These are phyloP conservation scores for Sorex araneus DNA, from an alignment of 2,113 vertebrate species.

Conservation along the genomic window DNA sequence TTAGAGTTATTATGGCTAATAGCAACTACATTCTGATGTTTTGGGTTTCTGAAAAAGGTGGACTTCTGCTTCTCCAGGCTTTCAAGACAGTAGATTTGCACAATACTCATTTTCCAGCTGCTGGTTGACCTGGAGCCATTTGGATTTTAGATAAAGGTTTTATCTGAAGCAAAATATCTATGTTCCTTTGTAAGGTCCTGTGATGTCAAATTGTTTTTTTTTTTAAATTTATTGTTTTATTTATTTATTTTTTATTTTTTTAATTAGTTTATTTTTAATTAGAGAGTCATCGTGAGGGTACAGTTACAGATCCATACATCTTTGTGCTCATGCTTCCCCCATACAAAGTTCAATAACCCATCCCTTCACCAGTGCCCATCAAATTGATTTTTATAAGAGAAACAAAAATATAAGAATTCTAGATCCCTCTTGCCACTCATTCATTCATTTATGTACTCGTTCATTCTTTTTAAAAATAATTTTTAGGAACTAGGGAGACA, in stretches of 20 bases:
- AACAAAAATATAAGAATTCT: background rate
- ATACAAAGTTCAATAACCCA: too few species aligned
- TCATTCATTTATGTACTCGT: background rate
- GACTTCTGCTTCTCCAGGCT: background rate
- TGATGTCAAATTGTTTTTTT: conserved; percentile 16
- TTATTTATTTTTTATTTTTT: too few species aligned
- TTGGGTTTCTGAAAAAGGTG: background rate
- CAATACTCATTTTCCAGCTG: background rate
- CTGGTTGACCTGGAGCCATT: background rate
- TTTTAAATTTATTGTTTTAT: too few species aligned
- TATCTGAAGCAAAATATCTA: conserved; percentile 11
- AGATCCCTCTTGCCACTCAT: background rate
- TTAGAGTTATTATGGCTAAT: background rate
- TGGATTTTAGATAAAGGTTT: conserved; percentile 37
- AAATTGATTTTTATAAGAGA: conserved; percentile 46
- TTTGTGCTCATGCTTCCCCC: too few species aligned
- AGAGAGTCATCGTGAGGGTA: too few species aligned
- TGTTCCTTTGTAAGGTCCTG: conserved; percentile 6
- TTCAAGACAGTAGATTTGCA: background rate
- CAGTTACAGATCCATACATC: too few species aligned
- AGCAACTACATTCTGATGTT: background rate
- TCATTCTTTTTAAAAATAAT: background rate
- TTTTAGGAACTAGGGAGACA: background rate
- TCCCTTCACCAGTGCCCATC: too few species aligned
- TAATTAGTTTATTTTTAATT: too few species aligned